Conservation (phyloP, 2,113 vertebrate species). For the Aphyosemion australe region DNA sequence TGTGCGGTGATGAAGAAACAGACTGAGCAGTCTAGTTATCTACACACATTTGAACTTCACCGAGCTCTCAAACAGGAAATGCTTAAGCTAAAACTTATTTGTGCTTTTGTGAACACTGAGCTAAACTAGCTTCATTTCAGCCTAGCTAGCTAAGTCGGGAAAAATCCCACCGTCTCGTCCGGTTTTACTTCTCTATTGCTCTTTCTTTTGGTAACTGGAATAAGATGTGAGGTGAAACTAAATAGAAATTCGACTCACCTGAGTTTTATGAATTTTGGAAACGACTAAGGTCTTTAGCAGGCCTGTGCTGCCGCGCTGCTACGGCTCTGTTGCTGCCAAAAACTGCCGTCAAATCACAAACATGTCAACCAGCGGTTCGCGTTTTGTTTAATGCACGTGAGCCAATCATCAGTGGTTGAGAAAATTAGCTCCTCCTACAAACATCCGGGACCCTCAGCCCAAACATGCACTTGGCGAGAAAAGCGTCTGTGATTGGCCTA, state of each 20-base stretch:
- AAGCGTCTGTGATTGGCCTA: constrained; percentile 44
- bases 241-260: constrained; percentile 39
- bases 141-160: neutral
- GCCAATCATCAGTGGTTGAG: constrained; percentile 18
- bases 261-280: neutral
- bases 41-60: neutral
- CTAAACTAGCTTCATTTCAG: constrained; percentile 6
- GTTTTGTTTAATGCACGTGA: constrained; percentile 61
- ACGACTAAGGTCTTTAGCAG: neutral
- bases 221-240: constrained; percentile 2
- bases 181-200: too few relatives aligned
- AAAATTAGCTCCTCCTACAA: neutral
- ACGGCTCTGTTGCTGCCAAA: neutral
- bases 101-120: neutral
- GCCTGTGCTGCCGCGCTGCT: neutral
- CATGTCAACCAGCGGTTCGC: constrained; percentile 34
- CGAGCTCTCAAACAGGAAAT: neutral
- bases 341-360: constrained; percentile 2
- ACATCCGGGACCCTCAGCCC: constrained; percentile 54
- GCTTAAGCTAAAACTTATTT: neutral
- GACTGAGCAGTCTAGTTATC: neutral
- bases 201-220: neutral
- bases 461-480: neutral
- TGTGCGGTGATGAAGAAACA: neutral
- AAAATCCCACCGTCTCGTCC: neutral